phyloP scores from a whole-genome alignment of 2,113 vertebrate genomes.

The Trematocara variabile region DNA sequence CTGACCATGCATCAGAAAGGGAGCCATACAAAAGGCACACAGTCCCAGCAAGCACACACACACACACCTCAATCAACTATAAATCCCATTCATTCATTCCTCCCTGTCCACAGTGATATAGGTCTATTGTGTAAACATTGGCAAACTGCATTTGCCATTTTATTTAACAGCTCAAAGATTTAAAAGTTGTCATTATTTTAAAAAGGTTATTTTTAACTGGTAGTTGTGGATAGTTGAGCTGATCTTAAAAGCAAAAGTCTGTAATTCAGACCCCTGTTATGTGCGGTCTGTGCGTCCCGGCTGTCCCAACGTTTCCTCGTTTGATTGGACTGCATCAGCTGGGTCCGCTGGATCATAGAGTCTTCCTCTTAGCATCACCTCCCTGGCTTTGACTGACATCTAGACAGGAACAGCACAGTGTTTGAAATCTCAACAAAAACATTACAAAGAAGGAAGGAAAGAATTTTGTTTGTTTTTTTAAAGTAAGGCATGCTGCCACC shows the following conservation, averaged over 20 bases:
- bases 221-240: constrained; percentile 4
- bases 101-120: constrained; percentile 75
- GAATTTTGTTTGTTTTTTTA: rapidly evolving
- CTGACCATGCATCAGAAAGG: constrained; percentile 73
- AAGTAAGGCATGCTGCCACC: constrained; percentile 27
- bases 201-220: constrained; percentile 18
- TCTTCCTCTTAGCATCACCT: constrained; percentile 74
- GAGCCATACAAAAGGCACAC: constrained; percentile 57
- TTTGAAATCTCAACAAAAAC: background rate
- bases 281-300: background rate
- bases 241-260: constrained; percentile 3
- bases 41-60: background rate
- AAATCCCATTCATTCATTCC: constrained; percentile 15
- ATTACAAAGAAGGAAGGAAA: background rate
- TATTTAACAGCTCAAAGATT: constrained; percentile 50
- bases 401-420: constrained; percentile 27
- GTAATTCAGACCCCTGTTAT: background rate
- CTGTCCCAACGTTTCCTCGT: background rate
- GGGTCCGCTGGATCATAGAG: constrained; percentile 56
- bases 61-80: background rate
- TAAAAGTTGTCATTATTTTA: constrained; percentile 40
- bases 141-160: constrained; percentile 51
- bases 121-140: constrained; percentile 77
- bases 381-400: constrained; percentile 76
- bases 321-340: background rate